Evolutionary conservation across 2,113 vertebrate genomes (phyloP).

Genomic region (Melanostigma gelatinosum): DNA sequence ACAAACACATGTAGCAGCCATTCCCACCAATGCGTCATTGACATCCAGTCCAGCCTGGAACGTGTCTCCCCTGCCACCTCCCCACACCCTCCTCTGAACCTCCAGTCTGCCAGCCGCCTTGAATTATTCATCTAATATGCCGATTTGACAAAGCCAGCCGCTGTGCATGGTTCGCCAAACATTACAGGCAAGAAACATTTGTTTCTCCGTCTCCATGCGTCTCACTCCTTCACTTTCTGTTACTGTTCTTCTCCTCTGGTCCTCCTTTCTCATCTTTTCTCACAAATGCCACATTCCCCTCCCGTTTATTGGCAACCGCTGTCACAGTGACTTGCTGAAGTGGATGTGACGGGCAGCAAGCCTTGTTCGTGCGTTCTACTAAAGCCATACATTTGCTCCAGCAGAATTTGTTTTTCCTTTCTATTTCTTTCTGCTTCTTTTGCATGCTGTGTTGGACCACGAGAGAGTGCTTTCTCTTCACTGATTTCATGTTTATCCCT

Average conservation of each 20-base stretch:
- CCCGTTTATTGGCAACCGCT: conserved; percentile 56
- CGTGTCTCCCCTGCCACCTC: conserved; percentile 40
- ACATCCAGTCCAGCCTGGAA: conserved; percentile 46
- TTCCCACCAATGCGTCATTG: conserved; percentile 35
- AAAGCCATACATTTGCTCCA: conserved; percentile 65
- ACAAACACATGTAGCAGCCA: conserved; percentile 2
- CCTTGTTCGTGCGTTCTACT: conserved; percentile 58
- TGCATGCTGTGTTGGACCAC: conserved; percentile 20
- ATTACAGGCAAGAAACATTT: conserved; percentile 47
- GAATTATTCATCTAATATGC: conserved; percentile 77
- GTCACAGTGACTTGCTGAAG: conserved; percentile 71
- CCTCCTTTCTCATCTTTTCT: conserved; percentile 22
- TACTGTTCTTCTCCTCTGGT: conserved; percentile 12
- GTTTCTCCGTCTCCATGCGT: conserved; percentile 43
- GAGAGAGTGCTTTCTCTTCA: conserved; percentile 12
- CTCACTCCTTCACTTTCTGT: conserved; percentile 49
- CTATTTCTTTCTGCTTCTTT: conserved; percentile 13
- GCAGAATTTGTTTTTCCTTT: conserved; percentile 12
- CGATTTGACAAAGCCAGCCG: conserved; percentile 59
- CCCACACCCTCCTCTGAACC: conserved; percentile 57
- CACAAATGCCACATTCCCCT: conserved; percentile 35
- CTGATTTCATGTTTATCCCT: conserved; percentile 29
- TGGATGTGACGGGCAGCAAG: conserved; percentile 64
- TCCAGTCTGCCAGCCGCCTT: conserved; percentile 47
- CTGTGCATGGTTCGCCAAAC: conserved; percentile 40